Evolutionary conservation across 1,140 invertebrate genomes (phyloP).

Genomic region (Zophobas morio): DNA sequence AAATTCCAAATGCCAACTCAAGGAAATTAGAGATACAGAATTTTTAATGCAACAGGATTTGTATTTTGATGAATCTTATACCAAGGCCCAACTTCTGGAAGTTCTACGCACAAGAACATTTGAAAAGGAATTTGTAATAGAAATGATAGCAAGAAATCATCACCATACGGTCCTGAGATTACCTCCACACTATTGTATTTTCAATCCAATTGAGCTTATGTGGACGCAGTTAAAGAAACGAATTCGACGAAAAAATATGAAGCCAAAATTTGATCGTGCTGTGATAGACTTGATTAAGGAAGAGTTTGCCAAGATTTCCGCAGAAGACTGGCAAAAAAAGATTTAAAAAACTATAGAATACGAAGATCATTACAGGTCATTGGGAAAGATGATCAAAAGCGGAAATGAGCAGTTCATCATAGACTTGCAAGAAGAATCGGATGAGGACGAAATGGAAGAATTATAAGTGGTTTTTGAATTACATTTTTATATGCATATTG

Average conservation of each 20-base stretch:
- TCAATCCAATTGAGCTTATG: constrained; percentile 1
- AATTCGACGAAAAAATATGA: neutral
- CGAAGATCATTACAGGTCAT: neutral
- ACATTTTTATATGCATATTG: neutral
- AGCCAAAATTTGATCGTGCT: neutral
- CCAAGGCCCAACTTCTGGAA: neutral
- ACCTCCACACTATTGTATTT: neutral
- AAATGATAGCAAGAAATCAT: neutral
- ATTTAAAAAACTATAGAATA: neutral
- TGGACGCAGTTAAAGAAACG: neutral
- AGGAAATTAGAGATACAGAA: neutral
- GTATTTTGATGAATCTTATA: constrained; percentile 6
- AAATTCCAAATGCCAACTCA: constrained; percentile 5
- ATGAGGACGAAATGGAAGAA: neutral
- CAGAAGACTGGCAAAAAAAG: neutral
- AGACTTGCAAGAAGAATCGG: neutral
- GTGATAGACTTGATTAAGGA: neutral
- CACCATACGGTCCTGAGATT: no score
- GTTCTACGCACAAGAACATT: neutral
- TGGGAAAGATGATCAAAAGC: neutral
- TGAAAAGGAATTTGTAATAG: neutral
- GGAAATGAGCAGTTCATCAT: neutral
- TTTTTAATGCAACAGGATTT: neutral
- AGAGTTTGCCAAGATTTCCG: neutral
- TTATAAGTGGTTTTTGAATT: neutral